Conservation (phyloP, 2,113 vertebrate species). For the Bubalus kerabau region DNA sequence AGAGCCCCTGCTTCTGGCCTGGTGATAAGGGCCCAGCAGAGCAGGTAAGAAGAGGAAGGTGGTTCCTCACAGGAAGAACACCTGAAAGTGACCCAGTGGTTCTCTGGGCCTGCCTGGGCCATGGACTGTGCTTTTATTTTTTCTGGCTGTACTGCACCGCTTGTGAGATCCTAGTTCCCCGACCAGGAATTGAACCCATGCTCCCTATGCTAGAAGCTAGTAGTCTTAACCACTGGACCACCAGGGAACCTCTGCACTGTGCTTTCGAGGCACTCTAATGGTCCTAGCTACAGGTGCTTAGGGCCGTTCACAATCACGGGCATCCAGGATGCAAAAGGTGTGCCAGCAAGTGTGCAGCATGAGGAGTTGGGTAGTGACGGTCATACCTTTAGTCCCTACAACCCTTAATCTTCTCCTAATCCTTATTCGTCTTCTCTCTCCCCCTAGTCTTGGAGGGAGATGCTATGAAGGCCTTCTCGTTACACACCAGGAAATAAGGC, state of each 20-base stretch:
- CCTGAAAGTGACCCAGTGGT: not conserved
- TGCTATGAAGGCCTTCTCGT: not conserved
- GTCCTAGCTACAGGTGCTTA: accelerated
- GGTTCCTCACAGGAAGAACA: not conserved
- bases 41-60: not conserved
- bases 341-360: not conserved
- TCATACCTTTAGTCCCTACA: too few species aligned
- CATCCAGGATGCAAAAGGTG: not conserved
- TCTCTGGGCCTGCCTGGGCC: not conserved
- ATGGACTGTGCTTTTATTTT: not conserved
- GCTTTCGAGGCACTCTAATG: not conserved
- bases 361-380: not conserved
- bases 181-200: not conserved
- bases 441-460: not conserved
- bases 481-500: not conserved
- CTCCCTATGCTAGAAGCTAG: not conserved
- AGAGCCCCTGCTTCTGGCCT: not conserved
- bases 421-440: not conserved
- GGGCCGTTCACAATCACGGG: accelerated
- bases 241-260: not conserved
- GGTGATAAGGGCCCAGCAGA: not conserved
- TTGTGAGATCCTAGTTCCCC: not conserved
- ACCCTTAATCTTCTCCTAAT: not conserved
- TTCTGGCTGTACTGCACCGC: not conserved
- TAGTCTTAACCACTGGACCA: not conserved